Evolutionary conservation across 2,797 vertebrate genomes (phyloP), one percentile per base, ranked within the genome.

Genomic region (Notolabrus celidotus): DNA sequence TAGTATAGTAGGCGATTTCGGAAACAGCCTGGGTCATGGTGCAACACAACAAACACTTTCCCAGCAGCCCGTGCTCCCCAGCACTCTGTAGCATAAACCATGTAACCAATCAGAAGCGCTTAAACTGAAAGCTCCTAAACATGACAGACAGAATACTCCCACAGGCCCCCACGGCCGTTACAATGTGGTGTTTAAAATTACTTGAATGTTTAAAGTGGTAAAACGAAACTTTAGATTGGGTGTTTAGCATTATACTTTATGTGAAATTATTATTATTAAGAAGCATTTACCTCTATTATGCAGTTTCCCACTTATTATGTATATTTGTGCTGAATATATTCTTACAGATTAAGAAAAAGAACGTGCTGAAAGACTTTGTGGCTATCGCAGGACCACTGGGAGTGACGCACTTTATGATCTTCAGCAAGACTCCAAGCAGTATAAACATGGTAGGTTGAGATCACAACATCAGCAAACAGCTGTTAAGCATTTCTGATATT

Each of bases 301-400:
- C 7, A 10, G 11, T 34, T 17, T 50, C 12, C 12, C 3, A 12
- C 51, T 10, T 11, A 19, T 3, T 12, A n/a, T 39, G 1, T 2
- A 12, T 23, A 1, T 12, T 54, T 25, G 12, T 52, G 0, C 0
- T 31, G 2, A 8, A 11, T 12, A 2, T 17, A 16, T 25, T 31
- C 17, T 17, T 5, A 3, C 67, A 98, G 97, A 93, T 96, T 1
- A 88, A 90, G 12, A 96, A 95, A 58, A 96, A 94, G 69, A 99
- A 99, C 6, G 90, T 95, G 0, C 84, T 98, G 49, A 97, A 97
- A 80, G 97, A 98, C 64, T 97, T 97, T 22, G 96, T 97, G 58
- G 80, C 95, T 0, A 89, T 97, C 27, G 97, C 97, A 0, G 97
- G 97, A 16, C 96, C 97, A 0, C 86, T 98, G 5, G 97, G 97